phyloP scores from a whole-genome alignment of 2,888 invertebrate genomes.

The Drosophila colorata region DNA sequence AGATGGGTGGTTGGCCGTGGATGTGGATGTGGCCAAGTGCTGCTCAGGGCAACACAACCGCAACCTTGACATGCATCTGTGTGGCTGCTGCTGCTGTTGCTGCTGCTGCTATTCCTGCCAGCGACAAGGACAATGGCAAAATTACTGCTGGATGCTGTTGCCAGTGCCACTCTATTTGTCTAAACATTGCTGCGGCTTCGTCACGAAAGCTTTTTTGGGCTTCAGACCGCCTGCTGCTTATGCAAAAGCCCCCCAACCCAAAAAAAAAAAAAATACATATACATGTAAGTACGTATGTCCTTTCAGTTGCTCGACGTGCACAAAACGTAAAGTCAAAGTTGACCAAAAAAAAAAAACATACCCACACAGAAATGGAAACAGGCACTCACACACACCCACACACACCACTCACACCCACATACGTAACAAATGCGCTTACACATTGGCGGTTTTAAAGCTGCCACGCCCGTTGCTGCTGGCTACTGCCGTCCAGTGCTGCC shows the following conservation, averaged over 20 bases:
- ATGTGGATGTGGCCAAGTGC: conserved; percentile 22
- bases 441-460: conserved; percentile 44
- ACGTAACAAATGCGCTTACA: conserved; percentile 50
- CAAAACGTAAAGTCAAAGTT: conserved; percentile 47
- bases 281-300: not conserved
- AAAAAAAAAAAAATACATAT: conserved; percentile 8
- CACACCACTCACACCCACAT: conserved; percentile 12
- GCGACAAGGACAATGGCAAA: conserved; percentile 52
- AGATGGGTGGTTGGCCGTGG: not conserved
- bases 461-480: not conserved
- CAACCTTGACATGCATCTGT: conserved; percentile 79
- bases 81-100: conserved; percentile 54
- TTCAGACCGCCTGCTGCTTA: conserved; percentile 35
- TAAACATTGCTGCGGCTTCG: conserved; percentile 64
- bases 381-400: not conserved
- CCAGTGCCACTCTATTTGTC: conserved; percentile 50
- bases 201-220: conserved; percentile 39
- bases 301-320: conserved; percentile 29
- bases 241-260: conserved; percentile 29
- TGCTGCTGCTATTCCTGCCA: conserved; percentile 29
- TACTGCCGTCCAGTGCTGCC: not conserved
- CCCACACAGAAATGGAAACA: not conserved
- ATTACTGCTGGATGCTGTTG: conserved; percentile 8
- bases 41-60: conserved; percentile 51
- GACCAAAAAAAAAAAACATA: conserved; percentile 16